A percentile compares a stretch with the other conserved stretches of the same genome.
Evolutionary conservation across 2,888 invertebrate species (phyloP).

Genomic region (Reticulitermes lucifugus): DNA sequence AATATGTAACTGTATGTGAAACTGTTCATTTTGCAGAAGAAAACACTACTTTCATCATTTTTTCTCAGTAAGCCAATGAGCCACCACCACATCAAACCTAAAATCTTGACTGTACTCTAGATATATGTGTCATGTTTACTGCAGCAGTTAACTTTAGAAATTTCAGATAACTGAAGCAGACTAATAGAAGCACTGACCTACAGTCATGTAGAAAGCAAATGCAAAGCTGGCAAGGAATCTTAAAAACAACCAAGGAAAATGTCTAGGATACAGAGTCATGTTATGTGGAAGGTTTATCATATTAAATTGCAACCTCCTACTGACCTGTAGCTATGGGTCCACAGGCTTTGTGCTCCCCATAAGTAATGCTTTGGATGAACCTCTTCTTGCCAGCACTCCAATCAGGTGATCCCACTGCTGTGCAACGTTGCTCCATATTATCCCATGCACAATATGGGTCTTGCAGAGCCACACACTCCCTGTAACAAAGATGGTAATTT

Average conservation of each 20-base stretch:
- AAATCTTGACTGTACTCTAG: neutral
- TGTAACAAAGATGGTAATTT: constrained; percentile 63
- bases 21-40: too few species aligned
- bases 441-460: constrained; percentile 99
- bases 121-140: neutral
- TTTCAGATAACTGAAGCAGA: constrained; percentile 8
- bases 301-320: neutral
- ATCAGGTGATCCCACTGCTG: constrained; percentile 68
- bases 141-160: neutral
- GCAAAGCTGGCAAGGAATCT: constrained; percentile 13
- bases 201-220: constrained; percentile 14
- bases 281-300: neutral
- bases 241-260: neutral
- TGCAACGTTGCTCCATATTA: constrained; percentile 69
- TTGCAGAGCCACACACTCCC: constrained; percentile 89
- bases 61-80: neutral
- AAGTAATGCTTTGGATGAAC: constrained; percentile 79
- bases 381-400: constrained; percentile 70
- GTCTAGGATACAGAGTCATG: neutral
- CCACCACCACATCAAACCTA: neutral
- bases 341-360: constrained; percentile 74
- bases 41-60: too few species aligned
- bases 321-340: constrained; percentile 56
- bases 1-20: too few species aligned
- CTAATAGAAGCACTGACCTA: neutral